Evolutionary conservation across 2,888 invertebrate genomes (phyloP).

Genomic region (Euzophera pinguis): DNA sequence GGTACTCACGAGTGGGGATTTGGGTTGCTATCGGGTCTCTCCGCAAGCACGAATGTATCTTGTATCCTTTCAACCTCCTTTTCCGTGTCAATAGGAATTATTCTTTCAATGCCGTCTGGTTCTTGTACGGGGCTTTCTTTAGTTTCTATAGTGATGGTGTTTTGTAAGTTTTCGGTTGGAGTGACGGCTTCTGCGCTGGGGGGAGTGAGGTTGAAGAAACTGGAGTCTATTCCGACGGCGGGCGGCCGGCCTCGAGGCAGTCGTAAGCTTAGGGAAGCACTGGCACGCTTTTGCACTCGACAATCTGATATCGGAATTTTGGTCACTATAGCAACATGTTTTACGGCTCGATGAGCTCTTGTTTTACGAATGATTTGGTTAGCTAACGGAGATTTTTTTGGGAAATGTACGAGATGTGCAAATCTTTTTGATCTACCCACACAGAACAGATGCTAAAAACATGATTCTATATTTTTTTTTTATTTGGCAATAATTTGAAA

Average conservation of each 20-base stretch:
- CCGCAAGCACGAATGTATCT: slow-evolving; percentile 50
- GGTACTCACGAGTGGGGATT: slow-evolving; percentile 78
- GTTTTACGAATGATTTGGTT: too few relatives aligned
- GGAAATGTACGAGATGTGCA: too few relatives aligned
- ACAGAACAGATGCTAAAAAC: too few relatives aligned
- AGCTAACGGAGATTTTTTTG: too few relatives aligned
- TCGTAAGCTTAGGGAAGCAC: slow-evolving; percentile 64
- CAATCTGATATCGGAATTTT: slow-evolving; percentile 66
- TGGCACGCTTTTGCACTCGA: slow-evolving; percentile 69
- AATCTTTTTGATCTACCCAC: too few relatives aligned
- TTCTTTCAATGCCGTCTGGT: slow-evolving; percentile 15
- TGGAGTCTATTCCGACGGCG: slow-evolving; percentile 55
- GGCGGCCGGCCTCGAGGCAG: slow-evolving; percentile 69
- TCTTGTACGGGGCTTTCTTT: slow-evolving; percentile 33
- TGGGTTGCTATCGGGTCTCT: slow-evolving; percentile 62
- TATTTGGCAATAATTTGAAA: too few relatives aligned
- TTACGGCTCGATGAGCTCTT: neutral
- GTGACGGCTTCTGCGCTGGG: slow-evolving; percentile 69
- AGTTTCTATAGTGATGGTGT: slow-evolving; percentile 27
- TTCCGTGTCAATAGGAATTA: slow-evolving; percentile 7
- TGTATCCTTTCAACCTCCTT: slow-evolving; percentile 15
- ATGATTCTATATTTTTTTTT: too few relatives aligned
- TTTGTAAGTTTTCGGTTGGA: slow-evolving; percentile 41
- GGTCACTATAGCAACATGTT: slow-evolving; percentile 14
- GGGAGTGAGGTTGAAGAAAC: slow-evolving; percentile 69